Evolutionary conservation across 1,140 invertebrate genomes (phyloP).

Genomic region (Scaptomyza pallida): DNA sequence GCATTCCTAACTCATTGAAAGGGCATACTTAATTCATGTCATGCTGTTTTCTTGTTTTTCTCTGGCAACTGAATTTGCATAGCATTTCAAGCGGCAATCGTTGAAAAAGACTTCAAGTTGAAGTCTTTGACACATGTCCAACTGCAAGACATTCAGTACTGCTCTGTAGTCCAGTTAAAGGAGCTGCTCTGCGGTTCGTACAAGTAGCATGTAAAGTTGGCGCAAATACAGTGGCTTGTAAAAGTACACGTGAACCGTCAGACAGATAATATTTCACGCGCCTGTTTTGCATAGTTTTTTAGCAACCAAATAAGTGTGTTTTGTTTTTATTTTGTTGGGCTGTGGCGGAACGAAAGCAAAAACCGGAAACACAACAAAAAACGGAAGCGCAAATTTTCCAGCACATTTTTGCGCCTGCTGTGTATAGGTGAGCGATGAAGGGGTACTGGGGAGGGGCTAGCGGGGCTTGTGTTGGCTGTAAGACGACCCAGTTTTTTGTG

Average conservation of each 20-base stretch:
- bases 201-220: slow-evolving; percentile 21
- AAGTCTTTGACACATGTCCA: slow-evolving; percentile 77
- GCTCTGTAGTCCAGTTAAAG: slow-evolving; percentile 13
- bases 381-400: slow-evolving; percentile 82
- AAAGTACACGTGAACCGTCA: slow-evolving; percentile 52
- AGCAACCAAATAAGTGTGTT: slow-evolving; percentile 17
- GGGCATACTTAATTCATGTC: slow-evolving; percentile 47
- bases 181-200: slow-evolving; percentile 13
- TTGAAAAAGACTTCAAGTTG: slow-evolving; percentile 42
- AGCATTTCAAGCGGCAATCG: slow-evolving; percentile 22
- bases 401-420: slow-evolving; percentile 69
- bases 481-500: slow-evolving; percentile 38
- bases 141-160: slow-evolving; percentile 42
- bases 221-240: slow-evolving; percentile 40
- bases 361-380: slow-evolving; percentile 81
- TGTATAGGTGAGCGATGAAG: not conserved
- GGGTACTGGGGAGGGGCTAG: no score
- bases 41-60: slow-evolving; percentile 28
- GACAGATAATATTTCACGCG: slow-evolving; percentile 82
- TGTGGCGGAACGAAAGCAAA: slow-evolving; percentile 61
- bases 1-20: not conserved
- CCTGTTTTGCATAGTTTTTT: slow-evolving; percentile 71
- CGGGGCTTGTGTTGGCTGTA: not conserved
- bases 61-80: slow-evolving; percentile 65
- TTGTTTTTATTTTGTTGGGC: slow-evolving; percentile 25